Conservation (phyloP, 23 tunicate genomes). For the Corella eumyota region DNA sequence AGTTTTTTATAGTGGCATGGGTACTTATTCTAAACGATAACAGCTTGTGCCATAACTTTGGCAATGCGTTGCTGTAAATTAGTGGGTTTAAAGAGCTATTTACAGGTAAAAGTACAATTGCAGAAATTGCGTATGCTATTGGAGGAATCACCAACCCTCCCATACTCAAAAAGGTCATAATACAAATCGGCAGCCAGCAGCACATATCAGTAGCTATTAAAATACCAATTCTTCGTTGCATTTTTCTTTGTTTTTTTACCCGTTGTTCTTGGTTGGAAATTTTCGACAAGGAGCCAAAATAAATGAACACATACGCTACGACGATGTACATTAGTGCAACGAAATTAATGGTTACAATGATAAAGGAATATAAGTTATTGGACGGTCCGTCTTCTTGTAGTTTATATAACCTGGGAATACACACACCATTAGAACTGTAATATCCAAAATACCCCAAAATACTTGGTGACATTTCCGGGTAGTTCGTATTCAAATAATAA, state of each 20-base stretch:
- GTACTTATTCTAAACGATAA: no score
- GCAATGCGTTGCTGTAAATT: constrained; percentile 1
- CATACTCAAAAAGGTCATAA: constrained; percentile 29
- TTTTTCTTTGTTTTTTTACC: background rate
- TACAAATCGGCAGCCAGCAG: no score
- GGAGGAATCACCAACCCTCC: constrained; percentile 1
- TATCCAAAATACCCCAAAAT: constrained; percentile 17
- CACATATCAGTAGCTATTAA: constrained; percentile 32
- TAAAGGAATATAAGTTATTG: background rate
- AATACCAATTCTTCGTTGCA: constrained; percentile 24
- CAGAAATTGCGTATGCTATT: constrained; percentile 5
- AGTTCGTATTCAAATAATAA: background rate
- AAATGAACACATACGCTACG: constrained; percentile 22
- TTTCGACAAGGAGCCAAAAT: constrained; percentile 3
- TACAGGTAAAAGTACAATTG: constrained; percentile 4
- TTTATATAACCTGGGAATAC: constrained; percentile 12
- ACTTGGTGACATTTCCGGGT: constrained; percentile 9
- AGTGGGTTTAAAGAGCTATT: constrained; percentile 5
- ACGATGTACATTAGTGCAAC: constrained; percentile 15
- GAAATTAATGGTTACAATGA: constrained; percentile 11
- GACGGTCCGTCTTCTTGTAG: background rate
- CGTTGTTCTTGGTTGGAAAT: background rate
- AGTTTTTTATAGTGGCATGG: no score
- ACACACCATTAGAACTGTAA: constrained; percentile 21
- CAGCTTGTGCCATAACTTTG: no score